A percentile compares a stretch with the other conserved stretches of the same genome.
These are phyloP conservation scores for Epizoanthus scotinus DNA, from an alignment of 92 coral and sea anemone species.

Conservation along the genomic window DNA sequence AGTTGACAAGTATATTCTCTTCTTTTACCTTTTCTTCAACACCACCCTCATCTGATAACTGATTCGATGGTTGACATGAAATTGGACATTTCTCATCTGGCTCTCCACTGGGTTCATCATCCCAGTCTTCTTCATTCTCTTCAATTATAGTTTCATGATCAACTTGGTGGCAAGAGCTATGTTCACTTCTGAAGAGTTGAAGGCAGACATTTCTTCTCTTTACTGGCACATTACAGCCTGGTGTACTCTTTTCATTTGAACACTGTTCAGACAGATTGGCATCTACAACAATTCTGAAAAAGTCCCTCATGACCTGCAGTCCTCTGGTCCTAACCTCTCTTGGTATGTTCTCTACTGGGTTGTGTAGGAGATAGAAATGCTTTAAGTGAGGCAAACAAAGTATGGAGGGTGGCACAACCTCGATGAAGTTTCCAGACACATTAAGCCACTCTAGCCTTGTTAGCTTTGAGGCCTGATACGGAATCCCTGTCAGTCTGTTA, in stretches of 20 bases:
- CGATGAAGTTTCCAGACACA: slow-evolving; percentile 72
- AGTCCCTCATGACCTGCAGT: slow-evolving; percentile 49
- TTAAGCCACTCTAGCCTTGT: slow-evolving; percentile 68
- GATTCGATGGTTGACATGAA: background rate
- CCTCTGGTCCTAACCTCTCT: slow-evolving; percentile 63
- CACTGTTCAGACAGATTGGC: background rate
- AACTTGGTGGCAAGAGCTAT: background rate
- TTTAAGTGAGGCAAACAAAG: slow-evolving; percentile 54
- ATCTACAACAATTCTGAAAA: slow-evolving; percentile 41
- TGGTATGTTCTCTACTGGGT: slow-evolving; percentile 77
- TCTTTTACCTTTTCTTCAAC: slow-evolving; percentile 5
- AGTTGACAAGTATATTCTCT: slow-evolving; percentile 34
- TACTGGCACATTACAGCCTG: background rate
- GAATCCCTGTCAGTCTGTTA: slow-evolving; percentile 59
- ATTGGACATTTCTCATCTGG: background rate
- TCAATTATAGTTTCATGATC: background rate
- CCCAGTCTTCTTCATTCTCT: background rate
- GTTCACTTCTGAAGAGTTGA: slow-evolving; percentile 14
- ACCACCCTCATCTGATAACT: background rate
- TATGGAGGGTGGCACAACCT: slow-evolving; percentile 58
- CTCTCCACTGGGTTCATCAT: background rate
- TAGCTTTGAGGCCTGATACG: slow-evolving; percentile 45
- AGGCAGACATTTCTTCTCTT: slow-evolving; percentile 1
- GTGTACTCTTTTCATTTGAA: background rate
- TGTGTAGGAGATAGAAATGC: slow-evolving; percentile 58